A percentile compares a stretch with the other conserved stretches of the same genome.
These are phyloP conservation scores for Candidula unifasciata DNA, from an alignment of 2,888 invertebrate genomes.

Conservation along the genomic window DNA sequence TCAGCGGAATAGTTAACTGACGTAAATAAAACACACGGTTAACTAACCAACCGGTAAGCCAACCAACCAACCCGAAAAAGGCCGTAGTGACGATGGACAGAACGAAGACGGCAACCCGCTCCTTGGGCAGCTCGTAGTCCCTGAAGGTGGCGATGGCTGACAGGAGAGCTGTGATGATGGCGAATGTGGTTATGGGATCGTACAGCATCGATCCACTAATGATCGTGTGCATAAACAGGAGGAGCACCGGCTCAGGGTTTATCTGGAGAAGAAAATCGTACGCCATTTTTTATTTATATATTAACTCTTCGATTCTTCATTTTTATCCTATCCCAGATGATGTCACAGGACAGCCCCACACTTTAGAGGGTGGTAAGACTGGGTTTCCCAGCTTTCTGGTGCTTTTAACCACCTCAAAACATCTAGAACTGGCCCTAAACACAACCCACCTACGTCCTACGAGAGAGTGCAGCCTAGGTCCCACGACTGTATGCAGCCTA, in stretches of 20 bases:
- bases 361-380: no score
- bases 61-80: constrained; percentile 43
- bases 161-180: constrained; percentile 15
- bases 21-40: background rate
- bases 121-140: constrained; percentile 30
- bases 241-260: constrained; percentile 44
- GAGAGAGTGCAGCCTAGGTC: no score
- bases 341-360: no score
- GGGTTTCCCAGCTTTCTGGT: no score
- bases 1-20: no score
- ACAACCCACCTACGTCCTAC: no score
- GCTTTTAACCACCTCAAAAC: no score
- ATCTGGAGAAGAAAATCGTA: constrained; percentile 18
- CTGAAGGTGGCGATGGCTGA: constrained; percentile 4
- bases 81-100: constrained; percentile 24
- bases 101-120: constrained; percentile 30
- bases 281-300: no score
- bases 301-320: no score
- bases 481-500: no score
- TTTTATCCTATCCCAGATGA: no score
- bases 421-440: no score
- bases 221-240: constrained; percentile 31
- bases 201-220: constrained; percentile 42
- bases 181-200: constrained; percentile 36
- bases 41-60: constrained; percentile 33